A percentile compares a stretch with the other conserved stretches of the same genome.
These are phyloP conservation scores for Rhingia campestris DNA, from an alignment of 2,888 invertebrate species.

Conservation along the genomic window DNA sequence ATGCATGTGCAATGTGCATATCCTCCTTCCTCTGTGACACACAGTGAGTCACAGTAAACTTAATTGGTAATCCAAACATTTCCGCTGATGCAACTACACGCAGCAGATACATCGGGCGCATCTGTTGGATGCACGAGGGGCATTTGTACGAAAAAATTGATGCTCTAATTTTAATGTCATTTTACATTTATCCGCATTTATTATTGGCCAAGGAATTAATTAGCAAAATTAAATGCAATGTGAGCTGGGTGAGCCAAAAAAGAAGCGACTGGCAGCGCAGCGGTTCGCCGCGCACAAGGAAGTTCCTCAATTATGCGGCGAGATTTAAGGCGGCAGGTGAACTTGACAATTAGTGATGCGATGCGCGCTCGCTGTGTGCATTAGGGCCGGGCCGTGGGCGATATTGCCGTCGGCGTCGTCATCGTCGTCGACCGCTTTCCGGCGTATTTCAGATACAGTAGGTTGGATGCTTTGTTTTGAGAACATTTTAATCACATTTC, in stretches of 20 bases:
- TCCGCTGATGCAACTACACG: conserved; percentile 43
- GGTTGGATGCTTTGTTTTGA: conserved; percentile 22
- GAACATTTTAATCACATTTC: not conserved
- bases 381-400: conserved; percentile 59
- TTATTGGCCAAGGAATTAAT: conserved; percentile 69
- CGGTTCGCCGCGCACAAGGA: conserved; percentile 65
- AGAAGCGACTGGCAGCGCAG: not conserved
- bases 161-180: conserved; percentile 72
- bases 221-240: conserved; percentile 67
- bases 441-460: conserved; percentile 18
- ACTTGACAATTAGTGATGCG: conserved; percentile 73
- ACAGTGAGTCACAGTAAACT: conserved; percentile 21
- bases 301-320: conserved; percentile 66
- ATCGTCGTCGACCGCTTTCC: conserved; percentile 41
- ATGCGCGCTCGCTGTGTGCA: conserved; percentile 30
- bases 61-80: conserved; percentile 20
- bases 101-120: conserved; percentile 3
- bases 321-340: conserved; percentile 73
- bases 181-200: conserved; percentile 71
- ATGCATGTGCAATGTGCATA: not conserved
- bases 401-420: conserved; percentile 26
- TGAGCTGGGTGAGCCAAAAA: conserved; percentile 22
- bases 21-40: conserved; percentile 16
- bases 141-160: conserved; percentile 45
- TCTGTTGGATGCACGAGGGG: conserved; percentile 26